These are phyloP conservation scores for Syndactyla subalaris DNA, from an alignment of 2,797 vertebrate species.

Conservation along the genomic window DNA sequence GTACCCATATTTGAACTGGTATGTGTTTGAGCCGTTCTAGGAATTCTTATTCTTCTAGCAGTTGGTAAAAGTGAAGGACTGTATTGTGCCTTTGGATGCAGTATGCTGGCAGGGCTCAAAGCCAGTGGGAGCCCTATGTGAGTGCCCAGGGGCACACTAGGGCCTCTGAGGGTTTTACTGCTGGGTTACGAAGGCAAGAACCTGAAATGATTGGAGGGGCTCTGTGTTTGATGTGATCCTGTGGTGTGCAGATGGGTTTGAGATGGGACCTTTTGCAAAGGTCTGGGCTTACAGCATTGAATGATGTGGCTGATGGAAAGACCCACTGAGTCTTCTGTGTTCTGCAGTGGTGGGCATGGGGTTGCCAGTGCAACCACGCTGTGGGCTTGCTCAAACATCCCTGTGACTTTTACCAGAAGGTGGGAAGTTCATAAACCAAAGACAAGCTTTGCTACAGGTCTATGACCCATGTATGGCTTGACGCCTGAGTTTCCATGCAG, in stretches of 20 bases:
- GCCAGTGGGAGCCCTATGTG: not conserved
- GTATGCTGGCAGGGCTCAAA: not conserved
- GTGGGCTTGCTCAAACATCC: not conserved
- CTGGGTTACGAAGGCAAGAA: not conserved
- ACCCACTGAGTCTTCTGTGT: not conserved
- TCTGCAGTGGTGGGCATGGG: not conserved
- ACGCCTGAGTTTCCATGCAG: not conserved
- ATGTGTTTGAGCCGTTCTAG: slow-evolving; percentile 43
- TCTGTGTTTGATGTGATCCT: fast-evolving
- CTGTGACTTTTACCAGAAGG: not conserved
- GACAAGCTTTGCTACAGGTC: not conserved
- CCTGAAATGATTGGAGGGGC: not conserved
- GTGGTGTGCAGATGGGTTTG: not conserved
- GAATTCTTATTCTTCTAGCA: slow-evolving; percentile 27
- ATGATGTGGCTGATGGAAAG: not conserved
- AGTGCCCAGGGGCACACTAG: not conserved
- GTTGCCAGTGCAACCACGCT: not conserved
- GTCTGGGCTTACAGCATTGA: not conserved
- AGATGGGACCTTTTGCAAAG: not conserved
- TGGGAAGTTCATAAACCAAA: not conserved
- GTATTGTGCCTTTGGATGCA: slow-evolving; percentile 4
- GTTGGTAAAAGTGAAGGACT: slow-evolving; percentile 28
- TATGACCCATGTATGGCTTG: fast-evolving
- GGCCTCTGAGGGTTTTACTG: not conserved
- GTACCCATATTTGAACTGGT: slow-evolving; percentile 41